phyloP scores from a whole-genome alignment of 1,140 invertebrate genomes.

The Bathynomus jamesi region DNA sequence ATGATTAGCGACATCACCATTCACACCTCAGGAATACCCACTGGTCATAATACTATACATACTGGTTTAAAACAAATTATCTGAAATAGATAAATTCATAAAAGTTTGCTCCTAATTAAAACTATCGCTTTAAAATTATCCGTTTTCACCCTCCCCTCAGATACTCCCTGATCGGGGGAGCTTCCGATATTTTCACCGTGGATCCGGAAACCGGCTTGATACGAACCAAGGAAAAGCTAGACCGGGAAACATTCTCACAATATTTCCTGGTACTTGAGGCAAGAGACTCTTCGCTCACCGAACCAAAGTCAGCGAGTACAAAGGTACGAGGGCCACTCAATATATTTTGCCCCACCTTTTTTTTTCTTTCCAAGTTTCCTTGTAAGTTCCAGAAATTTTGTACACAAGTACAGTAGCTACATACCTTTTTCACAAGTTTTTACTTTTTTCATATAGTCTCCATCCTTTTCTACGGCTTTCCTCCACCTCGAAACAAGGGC shows the following conservation, averaged over 20 bases:
- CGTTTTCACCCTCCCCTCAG: slow-evolving; percentile 41
- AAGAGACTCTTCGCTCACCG: slow-evolving; percentile 74
- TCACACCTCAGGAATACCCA: background rate
- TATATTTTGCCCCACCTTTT: no score
- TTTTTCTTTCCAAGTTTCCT: no score
- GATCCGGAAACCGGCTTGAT: slow-evolving; percentile 66
- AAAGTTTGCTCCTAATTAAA: background rate
- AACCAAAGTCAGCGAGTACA: slow-evolving; percentile 59
- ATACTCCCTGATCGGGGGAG: slow-evolving; percentile 71
- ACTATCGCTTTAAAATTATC: no score
- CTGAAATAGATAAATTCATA: background rate
- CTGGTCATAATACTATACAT: background rate
- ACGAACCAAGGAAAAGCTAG: slow-evolving; percentile 58
- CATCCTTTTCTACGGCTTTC: no score
- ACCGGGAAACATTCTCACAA: slow-evolving; percentile 64
- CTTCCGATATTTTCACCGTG: slow-evolving; percentile 58
- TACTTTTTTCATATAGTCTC: no score
- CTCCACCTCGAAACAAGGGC: no score
- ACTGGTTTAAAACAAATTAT: background rate
- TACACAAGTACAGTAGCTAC: no score
- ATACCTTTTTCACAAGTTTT: no score
- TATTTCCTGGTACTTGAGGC: slow-evolving; percentile 77
- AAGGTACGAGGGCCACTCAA: slow-evolving; percentile 32
- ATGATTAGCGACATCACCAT: background rate
- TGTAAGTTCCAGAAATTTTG: no score